phyloP scores from a whole-genome alignment of 1,140 invertebrate genomes.

The Drosophila prosaltans region DNA sequence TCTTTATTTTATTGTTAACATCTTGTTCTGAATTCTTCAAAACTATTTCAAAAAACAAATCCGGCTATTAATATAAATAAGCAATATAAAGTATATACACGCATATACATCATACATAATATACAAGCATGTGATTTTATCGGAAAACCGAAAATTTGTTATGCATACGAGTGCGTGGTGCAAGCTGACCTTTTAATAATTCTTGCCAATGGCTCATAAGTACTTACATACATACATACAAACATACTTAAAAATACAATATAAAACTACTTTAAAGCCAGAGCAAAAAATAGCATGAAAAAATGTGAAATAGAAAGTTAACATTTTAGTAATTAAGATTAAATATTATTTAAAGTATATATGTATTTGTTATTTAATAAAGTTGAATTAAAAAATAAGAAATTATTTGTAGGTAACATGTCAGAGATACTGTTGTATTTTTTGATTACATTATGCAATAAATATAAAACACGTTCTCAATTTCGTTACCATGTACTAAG shows the following conservation, averaged over 20 bases:
- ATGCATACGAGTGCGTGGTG: background rate
- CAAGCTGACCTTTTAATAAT: slow-evolving; percentile 10
- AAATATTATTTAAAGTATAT: slow-evolving; percentile 46
- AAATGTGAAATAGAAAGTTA: slow-evolving; percentile 69
- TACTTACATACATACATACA: slow-evolving; percentile 9
- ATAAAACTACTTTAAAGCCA: slow-evolving; percentile 17
- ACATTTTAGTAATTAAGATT: slow-evolving; percentile 56
- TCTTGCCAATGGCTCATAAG: slow-evolving; percentile 2
- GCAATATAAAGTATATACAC: background rate
- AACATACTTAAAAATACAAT: slow-evolving; percentile 4
- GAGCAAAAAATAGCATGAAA: slow-evolving; percentile 41
- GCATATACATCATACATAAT: background rate
- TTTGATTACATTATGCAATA: slow-evolving; percentile 20
- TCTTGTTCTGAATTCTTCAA: background rate
- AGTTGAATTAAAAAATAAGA: slow-evolving; percentile 47
- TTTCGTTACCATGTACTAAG: background rate
- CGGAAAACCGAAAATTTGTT: background rate
- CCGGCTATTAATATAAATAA: background rate
- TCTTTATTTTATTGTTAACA: background rate
- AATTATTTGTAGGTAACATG: slow-evolving; percentile 14
- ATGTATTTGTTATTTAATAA: slow-evolving; percentile 60
- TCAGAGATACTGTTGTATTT: slow-evolving; percentile 20
- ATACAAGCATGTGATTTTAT: background rate
- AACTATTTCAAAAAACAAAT: background rate
- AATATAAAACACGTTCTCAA: slow-evolving; percentile 19